Conservation (phyloP, 2,797 vertebrate species). For the Eulemur albifrons region DNA sequence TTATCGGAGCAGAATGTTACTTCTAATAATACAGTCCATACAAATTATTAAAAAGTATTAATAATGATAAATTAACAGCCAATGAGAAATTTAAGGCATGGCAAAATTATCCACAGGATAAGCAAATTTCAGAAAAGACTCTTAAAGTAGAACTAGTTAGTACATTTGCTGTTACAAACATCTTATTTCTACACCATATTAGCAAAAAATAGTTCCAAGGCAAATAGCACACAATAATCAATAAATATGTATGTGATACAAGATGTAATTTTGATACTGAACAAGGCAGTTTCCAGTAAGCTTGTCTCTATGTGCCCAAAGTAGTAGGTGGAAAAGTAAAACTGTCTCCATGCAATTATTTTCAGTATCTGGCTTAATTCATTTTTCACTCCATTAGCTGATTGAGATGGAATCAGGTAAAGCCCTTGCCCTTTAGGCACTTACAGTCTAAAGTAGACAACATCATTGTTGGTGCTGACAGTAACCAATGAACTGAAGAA, state of each 20-base stretch:
- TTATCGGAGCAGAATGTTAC: neutral
- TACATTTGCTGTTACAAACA: neutral
- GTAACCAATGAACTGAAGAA: neutral
- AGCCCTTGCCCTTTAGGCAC: neutral
- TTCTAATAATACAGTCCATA: neutral
- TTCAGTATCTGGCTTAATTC: conserved; percentile 2
- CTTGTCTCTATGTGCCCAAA: neutral
- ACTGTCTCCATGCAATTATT: neutral
- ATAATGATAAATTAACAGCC: neutral
- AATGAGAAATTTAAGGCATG: neutral
- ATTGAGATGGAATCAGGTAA: neutral
- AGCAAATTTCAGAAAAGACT: neutral
- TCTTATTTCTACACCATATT: neutral
- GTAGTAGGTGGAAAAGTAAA: neutral
- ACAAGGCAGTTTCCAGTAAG: neutral
- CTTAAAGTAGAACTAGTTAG: neutral
- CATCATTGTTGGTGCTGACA: neutral
- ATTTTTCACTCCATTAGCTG: neutral
- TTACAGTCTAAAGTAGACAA: neutral
- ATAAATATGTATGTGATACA: neutral
- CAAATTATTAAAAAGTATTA: neutral
- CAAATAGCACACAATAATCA: conserved; percentile 28
- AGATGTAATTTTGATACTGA: conserved; percentile 28
- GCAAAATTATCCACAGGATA: neutral
- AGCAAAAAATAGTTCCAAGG: neutral